A percentile compares a stretch with the other conserved stretches of the same genome.
Evolutionary conservation across 2,797 vertebrate species (phyloP).

Genomic region (Fundulus diaphanus): DNA sequence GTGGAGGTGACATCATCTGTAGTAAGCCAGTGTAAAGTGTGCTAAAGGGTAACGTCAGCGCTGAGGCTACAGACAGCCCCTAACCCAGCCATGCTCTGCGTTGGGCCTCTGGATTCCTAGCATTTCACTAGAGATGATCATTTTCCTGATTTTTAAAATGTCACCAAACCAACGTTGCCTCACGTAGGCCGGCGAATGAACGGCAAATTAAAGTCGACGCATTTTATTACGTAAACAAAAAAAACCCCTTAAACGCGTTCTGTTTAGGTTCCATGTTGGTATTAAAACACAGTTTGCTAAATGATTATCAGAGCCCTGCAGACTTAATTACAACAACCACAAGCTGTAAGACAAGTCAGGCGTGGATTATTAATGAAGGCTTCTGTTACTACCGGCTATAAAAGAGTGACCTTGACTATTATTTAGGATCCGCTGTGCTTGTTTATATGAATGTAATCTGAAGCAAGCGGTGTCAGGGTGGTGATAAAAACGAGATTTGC

Average conservation of each 20-base stretch:
- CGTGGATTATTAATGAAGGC: slow-evolving; percentile 39
- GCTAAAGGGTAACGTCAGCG: not conserved
- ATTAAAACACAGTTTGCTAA: slow-evolving; percentile 4
- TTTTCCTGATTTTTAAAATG: not conserved
- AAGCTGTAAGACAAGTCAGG: slow-evolving; percentile 24
- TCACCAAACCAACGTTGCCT: not conserved
- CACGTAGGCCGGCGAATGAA: not conserved
- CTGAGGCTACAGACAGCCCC: not conserved
- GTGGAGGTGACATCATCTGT: not conserved
- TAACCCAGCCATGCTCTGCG: not conserved
- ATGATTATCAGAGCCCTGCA: slow-evolving; percentile 2
- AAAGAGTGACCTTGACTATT: slow-evolving; percentile 9
- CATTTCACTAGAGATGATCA: not conserved
- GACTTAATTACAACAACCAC: slow-evolving; percentile 20
- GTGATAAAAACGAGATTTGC: not conserved
- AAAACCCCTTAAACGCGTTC: too few relatives aligned
- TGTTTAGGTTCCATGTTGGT: not conserved
- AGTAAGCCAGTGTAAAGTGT: not conserved
- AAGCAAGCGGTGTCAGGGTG: not conserved
- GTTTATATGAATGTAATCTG: slow-evolving; percentile 1
- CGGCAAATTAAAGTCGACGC: not conserved
- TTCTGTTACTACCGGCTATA: slow-evolving; percentile 16
- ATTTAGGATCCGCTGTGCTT: slow-evolving; percentile 5
- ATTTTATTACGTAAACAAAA: not conserved
- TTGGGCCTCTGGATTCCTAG: not conserved